Conservation (phyloP, 2,888 invertebrate species). For the Parelbella ahira region DNA sequence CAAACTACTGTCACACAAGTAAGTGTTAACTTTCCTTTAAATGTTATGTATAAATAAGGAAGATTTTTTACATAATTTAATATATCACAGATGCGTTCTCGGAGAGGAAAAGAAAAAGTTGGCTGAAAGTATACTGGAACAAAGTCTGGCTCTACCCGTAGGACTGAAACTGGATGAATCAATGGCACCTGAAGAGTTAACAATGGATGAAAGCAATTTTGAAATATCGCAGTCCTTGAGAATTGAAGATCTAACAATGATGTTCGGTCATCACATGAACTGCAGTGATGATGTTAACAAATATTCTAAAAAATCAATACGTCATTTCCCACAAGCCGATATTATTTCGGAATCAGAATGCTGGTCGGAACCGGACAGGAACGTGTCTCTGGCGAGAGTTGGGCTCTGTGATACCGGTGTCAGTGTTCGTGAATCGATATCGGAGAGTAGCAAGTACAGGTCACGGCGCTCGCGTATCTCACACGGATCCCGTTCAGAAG, state of each 20-base stretch:
- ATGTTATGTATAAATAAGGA: too few species aligned
- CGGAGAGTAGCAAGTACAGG: constrained; percentile 57
- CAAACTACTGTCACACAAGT: constrained; percentile 82
- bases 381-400: constrained; percentile 89
- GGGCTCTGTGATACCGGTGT: constrained; percentile 76
- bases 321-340: constrained; percentile 57
- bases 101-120: constrained; percentile 73
- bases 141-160: constrained; percentile 71
- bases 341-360: constrained; percentile 86
- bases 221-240: constrained; percentile 67
- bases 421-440: constrained; percentile 44
- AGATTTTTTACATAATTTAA: constrained; percentile 1
- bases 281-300: constrained; percentile 52
- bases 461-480: constrained; percentile 66
- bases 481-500: constrained; percentile 64
- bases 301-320: constrained; percentile 41
- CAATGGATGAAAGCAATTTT: constrained; percentile 67
- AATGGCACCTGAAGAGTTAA: constrained; percentile 67
- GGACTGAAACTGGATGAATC: constrained; percentile 71
- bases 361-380: constrained; percentile 93
- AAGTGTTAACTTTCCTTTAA: constrained; percentile 40
- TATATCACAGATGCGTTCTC: constrained; percentile 62
- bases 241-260: constrained; percentile 68
- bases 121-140: constrained; percentile 72
- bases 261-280: constrained; percentile 69